Base-by-base conservation (phyloP, 2,113 vertebrate genomes). In the Cyprinus carpio region DNA sequence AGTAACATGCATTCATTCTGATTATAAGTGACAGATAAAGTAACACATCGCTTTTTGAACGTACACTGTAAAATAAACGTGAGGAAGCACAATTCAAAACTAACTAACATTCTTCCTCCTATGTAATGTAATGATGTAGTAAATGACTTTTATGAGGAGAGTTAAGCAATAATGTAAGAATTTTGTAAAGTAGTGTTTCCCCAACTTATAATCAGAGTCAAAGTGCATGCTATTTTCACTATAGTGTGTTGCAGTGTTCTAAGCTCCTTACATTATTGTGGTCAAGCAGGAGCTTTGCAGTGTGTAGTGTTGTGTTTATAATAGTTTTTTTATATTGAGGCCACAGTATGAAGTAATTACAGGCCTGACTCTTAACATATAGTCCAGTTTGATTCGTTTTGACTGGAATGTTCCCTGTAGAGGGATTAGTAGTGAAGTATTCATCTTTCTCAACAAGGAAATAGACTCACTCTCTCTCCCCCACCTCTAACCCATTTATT, bases 401-500 rank as follows among this genome's bases (percentile, higher is more conserved):
- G 64, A 83, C 40, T 88, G 88, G 67, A 88, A 83, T 87, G 58
- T 69, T 72, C 58, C 40, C 56, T 84, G 54, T 37, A 84, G 75
- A 84, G 58, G 58, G 72, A 7, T 84, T 12, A 15, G 8, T 20
- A 76, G 75, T 31, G 62, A 65, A 77, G 34, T 56, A 64, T 51
- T 25, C 56, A 12, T 20, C 31, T 43, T 69, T 20, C 46, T 72
- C n/a, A 49, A 4, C 29, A 46, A 72, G 34, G 69, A 72, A 40
- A 1, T 72, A 72, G 34, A 25, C 34, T 75, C 8, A 13, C 9
- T 34, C 54, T 25, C 67, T 74, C 7, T 29, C 6, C 40, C 43
- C 6, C 12, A 43, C 25, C 5, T 58, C 64, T 4, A 65, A 65
- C 54, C 8, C 10, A 6, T 31, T 31, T 79, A n/a, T 71, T 27